These are phyloP conservation scores for Egretta garzetta DNA, from an alignment of 2,113 vertebrate species.

Conservation along the genomic window DNA sequence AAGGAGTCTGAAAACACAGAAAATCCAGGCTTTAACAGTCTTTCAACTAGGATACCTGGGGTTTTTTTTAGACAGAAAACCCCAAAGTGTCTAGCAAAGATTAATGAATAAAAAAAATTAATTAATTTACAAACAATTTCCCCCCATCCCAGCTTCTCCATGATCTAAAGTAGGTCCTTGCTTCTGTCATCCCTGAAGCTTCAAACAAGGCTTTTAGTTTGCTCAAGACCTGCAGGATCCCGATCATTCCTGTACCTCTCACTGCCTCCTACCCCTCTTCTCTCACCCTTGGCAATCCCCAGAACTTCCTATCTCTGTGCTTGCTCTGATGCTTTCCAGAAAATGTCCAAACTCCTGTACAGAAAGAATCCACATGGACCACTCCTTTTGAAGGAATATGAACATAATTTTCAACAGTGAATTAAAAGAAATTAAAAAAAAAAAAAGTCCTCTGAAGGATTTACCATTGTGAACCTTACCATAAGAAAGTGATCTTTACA, in stretches of 20 bases:
- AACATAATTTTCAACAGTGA: not conserved
- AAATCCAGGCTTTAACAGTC: not conserved
- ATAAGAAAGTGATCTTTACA: not conserved
- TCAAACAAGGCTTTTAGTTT: not conserved
- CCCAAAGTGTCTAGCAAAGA: not conserved
- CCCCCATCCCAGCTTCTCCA: not conserved
- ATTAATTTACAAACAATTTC: not conserved
- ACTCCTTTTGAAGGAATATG: not conserved
- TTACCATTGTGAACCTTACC: not conserved
- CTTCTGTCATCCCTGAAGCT: not conserved
- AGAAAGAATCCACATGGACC: not conserved
- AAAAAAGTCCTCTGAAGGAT: not conserved
- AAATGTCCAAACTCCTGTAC: not conserved
- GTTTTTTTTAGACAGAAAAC: not conserved
- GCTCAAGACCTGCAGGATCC: not conserved
- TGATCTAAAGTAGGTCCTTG: not conserved
- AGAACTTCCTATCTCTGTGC: not conserved
- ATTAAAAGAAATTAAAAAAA: not conserved
- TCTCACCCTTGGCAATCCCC: not conserved
- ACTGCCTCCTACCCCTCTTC: not conserved
- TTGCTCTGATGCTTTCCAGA: not conserved
- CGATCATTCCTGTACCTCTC: not conserved
- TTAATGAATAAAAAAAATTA: not conserved
- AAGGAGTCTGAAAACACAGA: not conserved
- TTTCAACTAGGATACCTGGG: not conserved